These are phyloP conservation scores for Jordanella pulchra DNA, from an alignment of 2,797 vertebrate species.

Conservation along the genomic window DNA sequence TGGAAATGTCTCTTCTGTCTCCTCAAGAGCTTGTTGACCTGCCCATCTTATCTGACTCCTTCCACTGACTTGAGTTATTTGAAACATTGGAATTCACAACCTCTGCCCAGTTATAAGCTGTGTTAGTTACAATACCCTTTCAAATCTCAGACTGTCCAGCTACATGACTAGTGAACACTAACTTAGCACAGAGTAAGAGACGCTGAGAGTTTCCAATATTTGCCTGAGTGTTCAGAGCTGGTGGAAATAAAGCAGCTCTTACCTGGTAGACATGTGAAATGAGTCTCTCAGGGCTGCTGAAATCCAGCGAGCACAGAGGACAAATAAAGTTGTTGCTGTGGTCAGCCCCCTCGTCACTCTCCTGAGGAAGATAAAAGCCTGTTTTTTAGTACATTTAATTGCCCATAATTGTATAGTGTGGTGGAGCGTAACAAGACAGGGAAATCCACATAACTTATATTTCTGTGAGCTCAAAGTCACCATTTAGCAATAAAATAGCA, in stretches of 20 bases:
- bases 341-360: conserved; percentile 77
- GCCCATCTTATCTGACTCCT: too few relatives aligned
- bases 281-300: conserved; percentile 90
- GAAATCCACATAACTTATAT: background rate
- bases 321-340: conserved; percentile 82
- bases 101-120: background rate
- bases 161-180: background rate
- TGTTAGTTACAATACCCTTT: background rate
- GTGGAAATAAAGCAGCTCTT: conserved; percentile 30
- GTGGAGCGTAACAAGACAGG: background rate
- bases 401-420: background rate
- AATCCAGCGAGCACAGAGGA: conserved; percentile 93
- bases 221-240: background rate
- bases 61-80: too few relatives aligned
- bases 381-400: conserved; percentile 18
- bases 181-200: background rate
- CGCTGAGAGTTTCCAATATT: background rate
- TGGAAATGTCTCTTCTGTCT: too few relatives aligned
- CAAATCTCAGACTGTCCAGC: background rate
- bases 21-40: too few relatives aligned
- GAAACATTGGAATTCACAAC: background rate
- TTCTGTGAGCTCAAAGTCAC: too few relatives aligned
- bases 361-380: conserved; percentile 64
- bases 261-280: conserved; percentile 97
- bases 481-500: background rate